Evolutionary conservation across 53 echinoderm and acorn worm species (phyloP), one percentile per base, ranked within the genome.

Genomic region (Echinarachnius parma): DNA sequence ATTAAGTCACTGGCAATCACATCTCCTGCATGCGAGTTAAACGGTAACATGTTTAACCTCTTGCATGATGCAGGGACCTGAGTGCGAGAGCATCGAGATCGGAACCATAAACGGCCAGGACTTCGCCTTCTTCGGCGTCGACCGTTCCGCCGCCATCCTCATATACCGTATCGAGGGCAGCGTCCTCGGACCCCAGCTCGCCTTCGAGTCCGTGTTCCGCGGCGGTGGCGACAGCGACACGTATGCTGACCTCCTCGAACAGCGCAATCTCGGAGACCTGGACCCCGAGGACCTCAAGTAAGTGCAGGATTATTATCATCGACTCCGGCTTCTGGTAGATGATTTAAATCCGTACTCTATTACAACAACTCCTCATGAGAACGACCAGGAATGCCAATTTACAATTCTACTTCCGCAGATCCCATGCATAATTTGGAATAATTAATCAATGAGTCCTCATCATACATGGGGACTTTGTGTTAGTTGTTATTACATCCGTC

Each of bases 241-340:
- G 14, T 89, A 77, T 59, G 27, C 76, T 9, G 62, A 83, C 18
- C 93, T 93, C 5, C 76, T 83, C 24, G 66, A 86, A 7, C 31
- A 21, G 9, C 24, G 74, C 21, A 77, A 77, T 22, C 21, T 83
- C 5, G 93, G 93, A 9, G 77, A 93, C 24, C 52, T 86, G 4
- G 86, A 86, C 47, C 93, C 93, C 0, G 89, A 89, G 31, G 93
- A 93, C 45, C 25, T 93, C 1, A 83, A 61, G 93, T 93, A 78
- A 74, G 82, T 35, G 33, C 14, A 27, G n/a, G n/a, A n/a, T n/a
- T n/a, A n/a, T n/a, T n/a, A n/a, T n/a, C n/a, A n/a, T n/a, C n/a
- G n/a, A n/a, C n/a, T n/a, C n/a, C n/a, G n/a, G n/a, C n/a, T n/a
- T n/a, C n/a, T n/a, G n/a, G n/a, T n/a, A n/a, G n/a, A n/a, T n/a